These are phyloP conservation scores for Coremacera marginata DNA, from an alignment of 2,888 invertebrate genomes.

Conservation along the genomic window DNA sequence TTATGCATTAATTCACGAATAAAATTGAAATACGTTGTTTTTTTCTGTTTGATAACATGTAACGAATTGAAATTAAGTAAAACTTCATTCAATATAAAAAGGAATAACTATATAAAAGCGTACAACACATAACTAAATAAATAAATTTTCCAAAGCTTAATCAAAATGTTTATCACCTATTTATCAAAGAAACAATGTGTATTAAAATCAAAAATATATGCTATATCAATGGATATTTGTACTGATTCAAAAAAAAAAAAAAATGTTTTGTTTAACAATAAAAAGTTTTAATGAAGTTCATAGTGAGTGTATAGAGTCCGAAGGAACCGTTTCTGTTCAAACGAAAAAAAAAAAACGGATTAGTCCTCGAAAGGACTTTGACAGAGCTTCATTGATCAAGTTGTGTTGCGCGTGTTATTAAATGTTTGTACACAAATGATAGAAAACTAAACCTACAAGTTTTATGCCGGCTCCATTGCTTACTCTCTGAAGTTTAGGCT, in stretches of 20 bases:
- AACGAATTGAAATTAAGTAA: not conserved
- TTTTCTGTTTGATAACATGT: not conserved
- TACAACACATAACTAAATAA: not conserved
- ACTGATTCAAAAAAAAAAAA: slow-evolving; percentile 2
- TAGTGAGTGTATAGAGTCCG: too few species aligned
- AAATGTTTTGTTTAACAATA: not conserved
- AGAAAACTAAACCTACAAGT: too few species aligned
- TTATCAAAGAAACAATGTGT: slow-evolving; percentile 19
- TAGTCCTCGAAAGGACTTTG: too few species aligned
- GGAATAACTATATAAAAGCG: slow-evolving; percentile 1
- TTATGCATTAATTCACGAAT: slow-evolving; percentile 11
- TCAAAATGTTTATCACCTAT: slow-evolving; percentile 18
- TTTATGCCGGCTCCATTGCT: too few species aligned
- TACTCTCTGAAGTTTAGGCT: too few species aligned
- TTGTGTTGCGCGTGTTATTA: too few species aligned
- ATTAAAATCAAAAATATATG: slow-evolving; percentile 27
- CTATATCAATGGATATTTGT: slow-evolving; percentile 34
- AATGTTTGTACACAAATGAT: too few species aligned
- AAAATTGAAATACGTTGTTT: not conserved
- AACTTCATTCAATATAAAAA: slow-evolving; percentile 10
- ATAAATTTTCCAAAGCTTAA: slow-evolving; percentile 22
- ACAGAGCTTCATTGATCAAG: too few species aligned
- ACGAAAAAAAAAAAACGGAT: too few species aligned
- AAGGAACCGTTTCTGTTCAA: too few species aligned
- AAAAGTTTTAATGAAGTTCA: too few species aligned